Base-by-base conservation (phyloP, 2,888 invertebrate species). In the Cantharis rufa region DNA sequence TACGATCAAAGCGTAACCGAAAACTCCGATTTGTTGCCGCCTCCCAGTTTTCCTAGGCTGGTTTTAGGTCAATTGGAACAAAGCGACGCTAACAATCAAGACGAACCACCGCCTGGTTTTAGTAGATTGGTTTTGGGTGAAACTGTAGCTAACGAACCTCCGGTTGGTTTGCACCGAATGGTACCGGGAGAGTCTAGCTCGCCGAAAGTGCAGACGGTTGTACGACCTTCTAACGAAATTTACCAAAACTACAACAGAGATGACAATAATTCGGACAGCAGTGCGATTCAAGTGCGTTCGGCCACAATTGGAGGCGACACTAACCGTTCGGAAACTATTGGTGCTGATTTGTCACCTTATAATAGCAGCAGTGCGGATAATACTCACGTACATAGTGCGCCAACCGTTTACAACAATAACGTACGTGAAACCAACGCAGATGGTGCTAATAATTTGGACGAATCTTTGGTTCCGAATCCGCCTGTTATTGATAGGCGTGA, bases 51-150 rank as follows among this genome's bases (percentile, higher is more conserved):
- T 13, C 90, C 92, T 1, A 89, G 93, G 78, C 89, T 93, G 89
- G 92, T 93, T 1, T 89, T 93, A 0, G 93, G 93, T 0, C 92
- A 92, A 84, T 91, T 92, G 69, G 93, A 93, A 78, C 85, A 84
- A 71, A 81, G 79, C 66, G 86, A 86, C 70, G 78, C 62, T 70
- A 76, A 75, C 75, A 28, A 78, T 62, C 89, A 89, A 80, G 89
- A 89, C 75, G 88, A 90, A 78, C 92, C 92, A 1, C 92, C 93
- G 3, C 92, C 92, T 0, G 93, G 93, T 0, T 84, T 93, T 10
- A 91, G 92, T 13, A 88, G 93, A 80, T 89, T 93, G 89, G 93
- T 93, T 3, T 89, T 93, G 0, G 93, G 93, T 0, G 82, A 84
- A 77, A 80, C 80, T 15, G 79, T 78, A 62, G 78, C 66, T 24